phyloP scores from a whole-genome alignment of 30 jellyfish, hydroid and myxozoan species.

The Aurelia sp. region DNA sequence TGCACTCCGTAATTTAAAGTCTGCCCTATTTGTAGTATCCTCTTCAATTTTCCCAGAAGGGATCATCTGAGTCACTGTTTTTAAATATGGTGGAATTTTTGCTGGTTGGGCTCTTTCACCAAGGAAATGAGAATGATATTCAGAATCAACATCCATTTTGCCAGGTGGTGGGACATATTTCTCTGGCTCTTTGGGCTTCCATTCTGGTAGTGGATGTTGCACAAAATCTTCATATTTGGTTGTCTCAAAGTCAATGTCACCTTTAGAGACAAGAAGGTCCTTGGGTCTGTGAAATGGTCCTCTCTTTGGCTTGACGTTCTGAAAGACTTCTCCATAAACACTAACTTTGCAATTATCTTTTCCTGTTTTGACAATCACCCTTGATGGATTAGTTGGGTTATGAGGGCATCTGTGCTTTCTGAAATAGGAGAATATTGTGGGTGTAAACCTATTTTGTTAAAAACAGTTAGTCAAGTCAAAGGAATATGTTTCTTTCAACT shows the following conservation, averaged over 20 bases:
- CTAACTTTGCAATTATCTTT: constrained; percentile 63
- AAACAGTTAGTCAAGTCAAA: too few species aligned
- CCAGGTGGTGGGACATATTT: constrained; percentile 61
- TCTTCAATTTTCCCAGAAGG: constrained; percentile 68
- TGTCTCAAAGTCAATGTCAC: constrained; percentile 44
- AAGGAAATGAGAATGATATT: constrained; percentile 50
- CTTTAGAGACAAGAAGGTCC: constrained; percentile 54
- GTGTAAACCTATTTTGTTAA: too few species aligned
- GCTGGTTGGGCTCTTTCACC: constrained; percentile 69
- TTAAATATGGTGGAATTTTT: constrained; percentile 53
- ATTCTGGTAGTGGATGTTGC: constrained; percentile 30
- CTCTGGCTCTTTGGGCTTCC: constrained; percentile 44
- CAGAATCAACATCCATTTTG: constrained; percentile 63
- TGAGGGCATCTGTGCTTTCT: constrained; percentile 87
- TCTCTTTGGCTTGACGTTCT: constrained; percentile 45
- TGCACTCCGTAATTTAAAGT: constrained; percentile 36
- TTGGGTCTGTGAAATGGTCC: constrained; percentile 70
- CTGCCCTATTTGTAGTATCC: constrained; percentile 44
- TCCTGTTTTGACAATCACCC: constrained; percentile 68
- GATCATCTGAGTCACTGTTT: constrained; percentile 52
- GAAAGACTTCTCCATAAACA: constrained; percentile 71
- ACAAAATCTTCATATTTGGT: constrained; percentile 39
- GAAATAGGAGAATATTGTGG: neutral
- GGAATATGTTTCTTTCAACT: too few species aligned
- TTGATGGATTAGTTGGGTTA: constrained; percentile 41